Evolutionary conservation across 2,888 invertebrate genomes (phyloP).

Genomic region (Dicyrtomina minuta): DNA sequence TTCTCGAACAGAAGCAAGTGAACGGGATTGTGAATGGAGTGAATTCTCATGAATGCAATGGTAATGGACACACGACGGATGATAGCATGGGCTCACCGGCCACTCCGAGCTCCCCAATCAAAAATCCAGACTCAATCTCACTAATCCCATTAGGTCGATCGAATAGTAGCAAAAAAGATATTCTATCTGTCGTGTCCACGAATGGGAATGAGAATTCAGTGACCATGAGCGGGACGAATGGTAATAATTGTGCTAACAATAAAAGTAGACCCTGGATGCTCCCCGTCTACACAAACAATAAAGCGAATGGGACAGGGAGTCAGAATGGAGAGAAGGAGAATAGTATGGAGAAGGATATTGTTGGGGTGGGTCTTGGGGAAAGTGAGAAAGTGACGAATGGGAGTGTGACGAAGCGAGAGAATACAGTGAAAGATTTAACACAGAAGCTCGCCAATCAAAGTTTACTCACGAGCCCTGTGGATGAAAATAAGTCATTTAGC

Average conservation of each 20-base stretch:
- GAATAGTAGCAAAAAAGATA: conserved; percentile 41
- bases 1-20: conserved; percentile 67
- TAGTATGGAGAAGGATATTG: conserved; percentile 38
- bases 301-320: conserved; percentile 35
- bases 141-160: conserved; percentile 51
- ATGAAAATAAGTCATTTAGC: conserved; percentile 53
- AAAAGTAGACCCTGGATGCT: conserved; percentile 50
- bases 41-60: conserved; percentile 18
- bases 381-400: conserved; percentile 57
- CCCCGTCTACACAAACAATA: conserved; percentile 45
- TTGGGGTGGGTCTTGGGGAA: conserved; percentile 37
- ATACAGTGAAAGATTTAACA: conserved; percentile 83
- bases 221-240: conserved; percentile 37
- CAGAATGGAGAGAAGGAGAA: conserved; percentile 42
- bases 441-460: conserved; percentile 77
- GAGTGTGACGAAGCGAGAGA: conserved; percentile 72
- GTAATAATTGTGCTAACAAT: conserved; percentile 38
- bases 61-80: conserved; percentile 35
- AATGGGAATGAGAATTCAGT: conserved; percentile 32
- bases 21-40: conserved; percentile 42
- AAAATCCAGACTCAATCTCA: conserved; percentile 34
- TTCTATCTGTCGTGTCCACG: conserved; percentile 31
- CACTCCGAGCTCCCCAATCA: conserved; percentile 39
- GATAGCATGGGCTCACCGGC: conserved; percentile 40
- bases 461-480: conserved; percentile 61